Conservation (phyloP, 23 tunicate species). For the Diplosoma virens region DNA sequence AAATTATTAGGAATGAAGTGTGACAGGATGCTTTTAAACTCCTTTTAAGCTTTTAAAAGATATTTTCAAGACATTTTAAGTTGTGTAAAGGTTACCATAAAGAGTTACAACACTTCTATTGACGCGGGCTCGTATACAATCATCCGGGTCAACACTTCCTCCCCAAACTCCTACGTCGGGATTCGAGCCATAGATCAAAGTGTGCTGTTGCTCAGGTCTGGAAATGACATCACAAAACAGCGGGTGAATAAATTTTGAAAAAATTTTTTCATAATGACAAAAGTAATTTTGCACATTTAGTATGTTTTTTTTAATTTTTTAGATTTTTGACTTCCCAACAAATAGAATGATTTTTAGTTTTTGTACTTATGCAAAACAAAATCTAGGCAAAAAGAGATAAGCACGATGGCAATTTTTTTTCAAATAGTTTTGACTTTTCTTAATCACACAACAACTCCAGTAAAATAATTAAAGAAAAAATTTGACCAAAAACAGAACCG, state of each 20-base stretch:
- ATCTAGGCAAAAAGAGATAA: no score
- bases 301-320: neutral
- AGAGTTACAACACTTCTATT: neutral
- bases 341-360: neutral
- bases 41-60: no score
- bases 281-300: neutral
- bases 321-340: no score
- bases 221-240: constrained; percentile 60
- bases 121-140: constrained; percentile 37
- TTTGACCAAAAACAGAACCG: no score
- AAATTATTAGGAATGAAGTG: no score
- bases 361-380: constrained; percentile 56
- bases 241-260: neutral
- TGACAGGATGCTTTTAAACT: no score
- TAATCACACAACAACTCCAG: no score
- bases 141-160: constrained; percentile 36
- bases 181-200: constrained; percentile 59
- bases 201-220: constrained; percentile 46
- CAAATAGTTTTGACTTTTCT: no score
- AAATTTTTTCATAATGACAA: neutral
- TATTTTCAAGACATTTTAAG: no score
- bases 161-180: constrained; percentile 33
- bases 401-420: no score
- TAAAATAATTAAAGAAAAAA: no score
- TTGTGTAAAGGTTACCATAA: neutral